Evolutionary conservation across 2,113 vertebrate genomes (phyloP).

Genomic region (Dromiciops gliroides): DNA sequence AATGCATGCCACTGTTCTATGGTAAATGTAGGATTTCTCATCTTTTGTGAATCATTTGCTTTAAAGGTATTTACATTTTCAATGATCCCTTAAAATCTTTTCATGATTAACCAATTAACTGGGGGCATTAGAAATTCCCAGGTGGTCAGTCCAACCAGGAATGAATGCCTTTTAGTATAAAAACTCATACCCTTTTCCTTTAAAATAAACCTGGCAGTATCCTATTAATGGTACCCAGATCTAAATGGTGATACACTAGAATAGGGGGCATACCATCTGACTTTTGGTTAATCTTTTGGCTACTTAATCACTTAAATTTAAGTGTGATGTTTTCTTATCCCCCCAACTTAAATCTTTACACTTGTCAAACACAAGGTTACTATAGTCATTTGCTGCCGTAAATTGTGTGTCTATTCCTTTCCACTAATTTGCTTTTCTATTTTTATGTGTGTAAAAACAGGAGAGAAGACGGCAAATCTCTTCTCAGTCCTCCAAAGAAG

Average conservation of each 20-base stretch:
- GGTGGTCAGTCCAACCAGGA: neutral
- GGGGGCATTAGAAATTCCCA: neutral
- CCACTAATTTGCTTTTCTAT: neutral
- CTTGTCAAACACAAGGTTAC: neutral
- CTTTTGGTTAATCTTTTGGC: neutral
- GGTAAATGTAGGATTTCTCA: neutral
- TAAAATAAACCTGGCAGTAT: neutral
- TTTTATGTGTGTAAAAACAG: neutral
- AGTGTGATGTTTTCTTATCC: neutral
- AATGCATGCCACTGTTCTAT: neutral
- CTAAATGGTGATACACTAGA: neutral
- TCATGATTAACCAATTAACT: constrained; percentile 1
- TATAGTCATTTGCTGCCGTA: neutral
- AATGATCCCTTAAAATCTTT: neutral
- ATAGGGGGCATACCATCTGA: neutral
- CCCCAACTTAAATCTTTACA: neutral
- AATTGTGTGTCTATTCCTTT: neutral
- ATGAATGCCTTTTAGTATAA: neutral
- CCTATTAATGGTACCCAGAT: neutral
- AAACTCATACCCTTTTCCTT: neutral
- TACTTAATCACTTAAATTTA: neutral
- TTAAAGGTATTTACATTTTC: neutral
- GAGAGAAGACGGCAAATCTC: neutral
- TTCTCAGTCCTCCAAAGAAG: neutral
- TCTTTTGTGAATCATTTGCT: neutral